Base-by-base conservation (phyloP, 2,888 invertebrate genomes). In the Glaucopsyche alexis region DNA sequence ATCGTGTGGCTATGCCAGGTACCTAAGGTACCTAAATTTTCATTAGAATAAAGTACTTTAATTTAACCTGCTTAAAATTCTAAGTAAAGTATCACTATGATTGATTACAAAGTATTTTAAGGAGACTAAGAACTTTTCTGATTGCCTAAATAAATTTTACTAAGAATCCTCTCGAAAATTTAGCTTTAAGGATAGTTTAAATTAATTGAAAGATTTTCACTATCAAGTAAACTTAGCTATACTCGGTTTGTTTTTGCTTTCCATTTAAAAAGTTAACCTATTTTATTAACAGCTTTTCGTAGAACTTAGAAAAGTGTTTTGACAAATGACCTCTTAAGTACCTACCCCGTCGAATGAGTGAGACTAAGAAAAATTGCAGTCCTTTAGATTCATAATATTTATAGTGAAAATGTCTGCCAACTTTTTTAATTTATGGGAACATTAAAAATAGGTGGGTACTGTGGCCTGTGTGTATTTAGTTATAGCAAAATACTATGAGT, bases 291-390 rank as follows among this genome's bases (percentile, higher is more conserved):
- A 38, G 60, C 19, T 60, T 60, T 60, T 60, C 47, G 3, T 47
- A 38, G 19, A 60, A 60, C 60, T 38, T 14, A 38, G 13, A 60
- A 29, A 38, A 60, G 29, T 29, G 13, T 60, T 60, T 60, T 60
- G 60, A 60, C 29, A 14, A 60, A 60, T 60, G 29, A 60, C 60
- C 29, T 60, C 38, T 29, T 60, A 60, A 60, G 60, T 60, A 6
- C 60, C 60, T 60, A 6, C 60, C 60, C 29, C 60, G 60, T 60
- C 29, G 55, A 19, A 55, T 19, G 11, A 55, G 55, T 5, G 11
- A 14, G 29, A 60, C 60, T 29, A 60, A 38, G 60, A 60, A 38
- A 60, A 60, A 60, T 60, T 60, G 60, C 29, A 60, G 60, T 60
- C 38, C 13, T 60, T 29, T 6, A 13, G 14, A 60, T 13, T 60